Base-by-base conservation (phyloP, 2,113 vertebrate genomes). In the Hystrix cristata region DNA sequence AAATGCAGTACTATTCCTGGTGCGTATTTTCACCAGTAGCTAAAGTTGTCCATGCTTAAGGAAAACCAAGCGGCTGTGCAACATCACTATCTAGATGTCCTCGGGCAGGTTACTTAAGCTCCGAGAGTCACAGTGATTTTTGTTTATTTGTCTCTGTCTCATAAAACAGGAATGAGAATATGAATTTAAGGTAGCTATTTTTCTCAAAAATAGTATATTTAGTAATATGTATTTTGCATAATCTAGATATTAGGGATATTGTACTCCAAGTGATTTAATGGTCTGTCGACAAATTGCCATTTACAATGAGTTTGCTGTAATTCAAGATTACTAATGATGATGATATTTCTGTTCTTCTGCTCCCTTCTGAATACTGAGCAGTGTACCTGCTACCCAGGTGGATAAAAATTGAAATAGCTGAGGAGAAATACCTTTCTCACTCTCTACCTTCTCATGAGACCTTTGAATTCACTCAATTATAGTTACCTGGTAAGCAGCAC, bases 291-390 rank as follows among this genome's bases (percentile, higher is more conserved):
- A 95, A 94, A 72, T 29, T 90, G 57, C 83, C 94, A 48, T 31
- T 67, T 88, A 31, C 90, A 59, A 48, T 59, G 15, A 62, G 43
- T 94, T 98, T 97, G 72, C 60, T 90, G 31, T 95, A 65, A 97
- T 93, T 95, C 29, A 62, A 57, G 21, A 92, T 96, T 95, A 97
- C 27, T 57, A 65, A 92, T 69, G 59, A 92, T 53, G 80, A 27
- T 78, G 95, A 85, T 48, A 78, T 96, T 97, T 95, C 19, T 89
- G 15, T 81, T 91, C 38, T 62, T 4, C 51, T 86, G 87, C 0
- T 79, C 21, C 34, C 25, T 95, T 85, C 78, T 92, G 64, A 76
- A 98, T 96, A 92, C 19, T 0, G 0, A 98, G 11, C 15, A 13
- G 0, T 21, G 18, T 43, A 18, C 46, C 96, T 95, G 18, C 76